phyloP scores from a whole-genome alignment of 2,797 vertebrate species.

The Molossus alvarezi region DNA sequence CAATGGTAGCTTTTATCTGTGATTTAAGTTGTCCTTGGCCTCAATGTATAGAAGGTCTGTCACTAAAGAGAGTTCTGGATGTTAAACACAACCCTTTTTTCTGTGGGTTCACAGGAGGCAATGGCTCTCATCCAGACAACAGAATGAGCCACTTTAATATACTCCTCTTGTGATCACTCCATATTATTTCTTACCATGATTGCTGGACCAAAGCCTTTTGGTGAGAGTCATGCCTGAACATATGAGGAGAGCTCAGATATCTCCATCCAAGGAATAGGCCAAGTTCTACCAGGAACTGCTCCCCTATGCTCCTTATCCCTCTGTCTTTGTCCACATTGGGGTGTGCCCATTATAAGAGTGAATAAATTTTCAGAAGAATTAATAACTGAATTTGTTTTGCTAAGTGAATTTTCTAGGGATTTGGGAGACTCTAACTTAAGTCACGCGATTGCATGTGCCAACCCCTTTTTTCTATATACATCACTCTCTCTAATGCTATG shows the following conservation, averaged over 20 bases:
- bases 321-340: not conserved
- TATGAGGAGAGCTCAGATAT: not conserved
- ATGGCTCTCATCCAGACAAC: not conserved
- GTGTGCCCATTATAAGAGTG: not conserved
- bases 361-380: not conserved
- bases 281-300: not conserved
- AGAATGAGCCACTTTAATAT: not conserved
- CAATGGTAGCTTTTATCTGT: not conserved
- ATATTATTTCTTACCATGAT: not conserved
- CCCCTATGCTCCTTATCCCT: not conserved
- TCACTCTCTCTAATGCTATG: not conserved
- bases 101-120: not conserved
- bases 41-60: not conserved
- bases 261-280: not conserved
- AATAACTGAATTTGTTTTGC: conserved; percentile 3
- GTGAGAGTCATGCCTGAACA: not conserved
- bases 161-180: not conserved
- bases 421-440: not conserved
- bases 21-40: not conserved
- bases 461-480: not conserved
- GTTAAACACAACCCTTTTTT: not conserved
- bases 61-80: not conserved
- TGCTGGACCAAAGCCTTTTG: not conserved
- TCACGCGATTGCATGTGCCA: not conserved
- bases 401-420: not conserved